A percentile compares a stretch with the other conserved stretches of the same genome.
Conservation (phyloP, 2,113 vertebrate genomes). For the Alexandromys fortis region DNA sequence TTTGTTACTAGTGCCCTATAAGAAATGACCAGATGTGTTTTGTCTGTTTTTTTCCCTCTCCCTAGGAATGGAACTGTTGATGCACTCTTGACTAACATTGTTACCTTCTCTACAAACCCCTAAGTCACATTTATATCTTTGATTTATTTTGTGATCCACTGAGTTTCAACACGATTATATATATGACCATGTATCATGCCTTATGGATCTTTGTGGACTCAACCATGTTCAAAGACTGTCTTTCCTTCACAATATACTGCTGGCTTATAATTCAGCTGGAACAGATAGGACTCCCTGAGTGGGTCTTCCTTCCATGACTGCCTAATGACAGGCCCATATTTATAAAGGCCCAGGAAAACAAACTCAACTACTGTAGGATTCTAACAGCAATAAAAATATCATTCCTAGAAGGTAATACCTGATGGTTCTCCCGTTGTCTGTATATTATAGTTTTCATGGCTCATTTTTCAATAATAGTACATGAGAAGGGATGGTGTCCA, state of each 20-base stretch:
- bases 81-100: neutral
- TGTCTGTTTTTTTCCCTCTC: neutral
- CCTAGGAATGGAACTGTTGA: neutral
- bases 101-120: neutral
- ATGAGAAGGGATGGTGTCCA: neutral
- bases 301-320: neutral
- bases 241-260: neutral
- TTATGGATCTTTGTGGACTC: neutral
- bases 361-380: too few species aligned
- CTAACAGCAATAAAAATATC: neutral
- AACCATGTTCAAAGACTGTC: neutral
- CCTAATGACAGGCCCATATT: neutral
- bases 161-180: neutral
- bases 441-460: neutral
- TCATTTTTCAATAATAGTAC: too few species aligned
- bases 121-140: neutral
- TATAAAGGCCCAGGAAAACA: too few species aligned
- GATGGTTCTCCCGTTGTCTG: neutral
- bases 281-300: neutral
- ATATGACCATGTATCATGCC: neutral
- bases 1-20: too few species aligned
- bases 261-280: neutral
- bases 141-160: neutral
- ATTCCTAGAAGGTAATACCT: neutral
- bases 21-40: neutral